These are phyloP conservation scores for Miniopterus natalensis DNA, from an alignment of 2,113 vertebrate genomes.

Conservation along the genomic window DNA sequence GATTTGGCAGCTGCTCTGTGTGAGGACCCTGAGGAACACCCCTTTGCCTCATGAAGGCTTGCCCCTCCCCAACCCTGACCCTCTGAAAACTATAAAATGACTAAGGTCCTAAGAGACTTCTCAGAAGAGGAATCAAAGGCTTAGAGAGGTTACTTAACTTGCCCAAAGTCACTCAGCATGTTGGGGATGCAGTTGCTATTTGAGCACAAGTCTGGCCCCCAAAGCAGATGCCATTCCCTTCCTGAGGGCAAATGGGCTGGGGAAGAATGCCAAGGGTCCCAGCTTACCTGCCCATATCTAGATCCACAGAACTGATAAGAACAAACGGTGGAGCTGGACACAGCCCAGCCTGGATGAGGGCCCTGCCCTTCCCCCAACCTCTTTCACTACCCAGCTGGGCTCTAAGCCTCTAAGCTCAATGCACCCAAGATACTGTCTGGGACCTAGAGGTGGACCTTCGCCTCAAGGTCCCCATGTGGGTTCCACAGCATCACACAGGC, in stretches of 20 bases:
- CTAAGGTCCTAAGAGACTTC: background rate
- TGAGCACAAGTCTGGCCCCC: background rate
- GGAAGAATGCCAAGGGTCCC: background rate
- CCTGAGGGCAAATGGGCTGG: background rate
- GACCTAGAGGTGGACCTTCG: background rate
- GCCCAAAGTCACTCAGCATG: background rate
- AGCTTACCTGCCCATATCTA: background rate
- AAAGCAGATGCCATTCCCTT: background rate
- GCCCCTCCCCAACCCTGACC: background rate
- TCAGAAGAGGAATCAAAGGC: background rate
- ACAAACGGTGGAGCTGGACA: background rate
- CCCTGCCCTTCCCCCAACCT: background rate
- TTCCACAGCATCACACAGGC: background rate
- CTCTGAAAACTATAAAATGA: slow-evolving; percentile 13
- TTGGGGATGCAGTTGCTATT: background rate
- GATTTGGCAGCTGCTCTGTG: background rate
- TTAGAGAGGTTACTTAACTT: slow-evolving; percentile 33
- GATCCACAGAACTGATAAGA: background rate
- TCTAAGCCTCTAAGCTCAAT: background rate
- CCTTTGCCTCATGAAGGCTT: background rate
- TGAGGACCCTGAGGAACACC: background rate
- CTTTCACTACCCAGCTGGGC: background rate
- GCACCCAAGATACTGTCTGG: background rate
- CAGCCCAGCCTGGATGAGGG: background rate
- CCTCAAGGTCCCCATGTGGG: background rate